Base-by-base conservation (phyloP, 2,888 invertebrate species). In the Achlya flavicornis region DNA sequence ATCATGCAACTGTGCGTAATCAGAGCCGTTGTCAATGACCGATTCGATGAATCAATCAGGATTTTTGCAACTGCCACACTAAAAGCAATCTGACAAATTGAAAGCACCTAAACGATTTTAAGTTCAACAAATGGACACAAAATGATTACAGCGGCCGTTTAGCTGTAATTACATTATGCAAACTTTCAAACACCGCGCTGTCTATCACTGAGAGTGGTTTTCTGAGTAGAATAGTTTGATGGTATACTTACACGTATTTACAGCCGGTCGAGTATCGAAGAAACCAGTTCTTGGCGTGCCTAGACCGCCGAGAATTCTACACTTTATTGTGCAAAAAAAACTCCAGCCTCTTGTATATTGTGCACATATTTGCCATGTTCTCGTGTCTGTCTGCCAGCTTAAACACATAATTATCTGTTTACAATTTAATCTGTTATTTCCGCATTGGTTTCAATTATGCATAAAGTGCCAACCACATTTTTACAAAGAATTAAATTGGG, bases 171-270 rank as follows among this genome's bases (percentile, higher is more conserved):
- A 72, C 70, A 70, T 66, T 67, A 73, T 72, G 69, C 71, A 72
- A 69, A 75, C 72, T 74, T 74, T 76, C 76, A 74, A 82, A 82
- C 78, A 79, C 73, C 76, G 73, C 78, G 69, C 71, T 64, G 80
- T 80, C 82, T 83, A 80, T 78, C 74, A 72, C 68, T 76, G 63
- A 66, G 69, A 85, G 82, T 84, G 78, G 83, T 79, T 86, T 85
- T 84, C 84, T 83, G 74, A 85, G 85, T 77, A 70, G 73, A 78
- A 76, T 76, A 75, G 72, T 70, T 76, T 67, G 69, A 71, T 72
- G 69, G 64, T 72, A 72, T 74, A 65, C 64, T 53, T 64, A 67
- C 64, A 71, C 70, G 63, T 72, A 75, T 76, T 76, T 75, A 74
- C 75, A 71, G 69, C 67, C 69, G 66, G 63, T 64, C 64, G 67